A percentile compares a stretch with the other conserved stretches of the same genome.
Conservation (phyloP, 35 echinoderm and acorn worm genomes). For the Eucidaris tribuloides region DNA sequence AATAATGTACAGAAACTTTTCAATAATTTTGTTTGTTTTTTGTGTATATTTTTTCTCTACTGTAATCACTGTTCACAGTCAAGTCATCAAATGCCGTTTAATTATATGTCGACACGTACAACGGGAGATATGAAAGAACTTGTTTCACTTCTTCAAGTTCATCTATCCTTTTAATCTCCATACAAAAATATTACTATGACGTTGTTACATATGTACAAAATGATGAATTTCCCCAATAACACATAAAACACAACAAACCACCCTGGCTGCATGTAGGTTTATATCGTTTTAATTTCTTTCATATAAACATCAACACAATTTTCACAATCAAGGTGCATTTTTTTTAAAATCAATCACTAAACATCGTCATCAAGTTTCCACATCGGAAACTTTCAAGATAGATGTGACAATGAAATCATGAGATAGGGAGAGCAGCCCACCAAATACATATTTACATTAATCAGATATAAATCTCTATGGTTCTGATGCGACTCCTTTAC, state of each 20-base stretch:
- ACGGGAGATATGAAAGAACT: background rate
- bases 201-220: slow-evolving; percentile 8
- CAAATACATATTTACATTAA: too few species aligned
- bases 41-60: background rate
- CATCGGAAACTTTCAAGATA: too few species aligned
- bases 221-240: background rate
- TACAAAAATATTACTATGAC: slow-evolving; percentile 35
- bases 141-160: background rate
- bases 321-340: slow-evolving; percentile 38
- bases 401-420: too few species aligned
- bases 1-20: slow-evolving; percentile 12
- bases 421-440: too few species aligned
- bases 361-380: too few species aligned
- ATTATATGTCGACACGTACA: background rate
- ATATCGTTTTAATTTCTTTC: background rate
- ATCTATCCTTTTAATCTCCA: background rate
- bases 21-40: background rate
- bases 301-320: slow-evolving; percentile 11
- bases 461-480: too few species aligned
- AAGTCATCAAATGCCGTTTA: too few species aligned
- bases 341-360: too few species aligned
- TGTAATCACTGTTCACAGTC: background rate
- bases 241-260: background rate
- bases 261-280: background rate
- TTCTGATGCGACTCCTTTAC: too few species aligned